A percentile compares a stretch with the other conserved stretches of the same genome.
These are phyloP conservation scores for Caloenas nicobarica DNA, from an alignment of 2,113 vertebrate species.

Conservation along the genomic window DNA sequence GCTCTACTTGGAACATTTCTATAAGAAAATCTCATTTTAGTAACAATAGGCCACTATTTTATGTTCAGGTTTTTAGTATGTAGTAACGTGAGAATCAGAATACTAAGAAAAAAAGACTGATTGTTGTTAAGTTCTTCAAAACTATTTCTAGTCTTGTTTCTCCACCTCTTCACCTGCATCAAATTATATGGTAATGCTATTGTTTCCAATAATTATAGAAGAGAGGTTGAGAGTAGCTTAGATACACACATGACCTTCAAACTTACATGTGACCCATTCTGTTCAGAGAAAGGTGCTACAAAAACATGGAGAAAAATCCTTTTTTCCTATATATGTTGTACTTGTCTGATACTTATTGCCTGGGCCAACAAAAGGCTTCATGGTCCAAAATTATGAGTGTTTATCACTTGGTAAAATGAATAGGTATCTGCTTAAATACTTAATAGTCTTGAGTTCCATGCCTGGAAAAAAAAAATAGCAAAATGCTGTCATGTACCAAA, in stretches of 20 bases:
- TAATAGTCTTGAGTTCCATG: not conserved
- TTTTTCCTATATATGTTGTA: not conserved
- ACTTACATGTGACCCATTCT: not conserved
- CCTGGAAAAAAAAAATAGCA: not conserved
- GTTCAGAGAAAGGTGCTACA: not conserved
- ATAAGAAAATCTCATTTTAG: not conserved
- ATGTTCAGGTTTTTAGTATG: not conserved
- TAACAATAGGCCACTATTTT: not conserved
- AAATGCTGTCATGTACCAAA: not conserved
- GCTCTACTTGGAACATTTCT: not conserved
- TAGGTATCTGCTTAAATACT: not conserved
- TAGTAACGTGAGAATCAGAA: not conserved
- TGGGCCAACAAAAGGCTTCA: not conserved
- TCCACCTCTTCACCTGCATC: not conserved
- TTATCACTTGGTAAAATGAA: not conserved
- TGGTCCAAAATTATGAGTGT: not conserved
- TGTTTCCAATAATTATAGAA: not conserved
- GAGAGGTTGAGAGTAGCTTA: not conserved
- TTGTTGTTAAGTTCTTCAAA: not conserved
- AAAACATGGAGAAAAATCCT: not conserved
- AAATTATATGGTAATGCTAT: not conserved
- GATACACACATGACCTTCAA: not conserved
- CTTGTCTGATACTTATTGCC: not conserved
- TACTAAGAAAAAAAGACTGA: not conserved
- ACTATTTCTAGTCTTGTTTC: not conserved